Conservation (phyloP, 1,140 invertebrate genomes). For the Monochamus saltuarius region DNA sequence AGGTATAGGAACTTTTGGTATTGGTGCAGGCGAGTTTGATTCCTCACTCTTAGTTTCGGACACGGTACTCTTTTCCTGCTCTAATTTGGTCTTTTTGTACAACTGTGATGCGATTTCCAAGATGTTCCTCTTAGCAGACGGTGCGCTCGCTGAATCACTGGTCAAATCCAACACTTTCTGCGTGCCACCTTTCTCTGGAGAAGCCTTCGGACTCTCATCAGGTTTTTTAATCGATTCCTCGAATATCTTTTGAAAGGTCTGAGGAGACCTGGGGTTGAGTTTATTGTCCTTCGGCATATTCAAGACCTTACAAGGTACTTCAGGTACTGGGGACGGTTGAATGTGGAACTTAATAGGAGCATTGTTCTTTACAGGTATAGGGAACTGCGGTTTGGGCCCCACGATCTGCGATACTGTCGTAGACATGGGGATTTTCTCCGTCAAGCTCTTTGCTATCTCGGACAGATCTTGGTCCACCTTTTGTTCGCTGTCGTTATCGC, state of each 20-base stretch:
- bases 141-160: constrained; percentile 3
- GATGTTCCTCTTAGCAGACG: constrained; percentile 36
- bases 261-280: constrained; percentile 30
- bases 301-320: constrained; percentile 23
- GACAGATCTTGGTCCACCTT: constrained; percentile 34
- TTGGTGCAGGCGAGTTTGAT: neutral
- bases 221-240: constrained; percentile 48
- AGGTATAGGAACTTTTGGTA: constrained; percentile 35
- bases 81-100: constrained; percentile 44
- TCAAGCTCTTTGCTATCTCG: constrained; percentile 34
- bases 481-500: constrained; percentile 35
- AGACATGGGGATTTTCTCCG: constrained; percentile 33
- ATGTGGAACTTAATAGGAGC: constrained; percentile 21
- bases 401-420: constrained; percentile 31
- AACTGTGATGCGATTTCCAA: constrained; percentile 46
- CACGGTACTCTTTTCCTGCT: constrained; percentile 27
- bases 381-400: constrained; percentile 31
- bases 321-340: constrained; percentile 26
- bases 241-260: constrained; percentile 50
- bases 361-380: constrained; percentile 31
- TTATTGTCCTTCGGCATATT: constrained; percentile 16
- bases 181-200: constrained; percentile 14
- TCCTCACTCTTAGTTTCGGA: constrained; percentile 8
- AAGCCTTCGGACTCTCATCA: neutral
- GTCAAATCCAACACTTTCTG: constrained; percentile 17